Base-by-base conservation (phyloP, 2,113 vertebrate species). In the Psittacula cyanocephala region DNA sequence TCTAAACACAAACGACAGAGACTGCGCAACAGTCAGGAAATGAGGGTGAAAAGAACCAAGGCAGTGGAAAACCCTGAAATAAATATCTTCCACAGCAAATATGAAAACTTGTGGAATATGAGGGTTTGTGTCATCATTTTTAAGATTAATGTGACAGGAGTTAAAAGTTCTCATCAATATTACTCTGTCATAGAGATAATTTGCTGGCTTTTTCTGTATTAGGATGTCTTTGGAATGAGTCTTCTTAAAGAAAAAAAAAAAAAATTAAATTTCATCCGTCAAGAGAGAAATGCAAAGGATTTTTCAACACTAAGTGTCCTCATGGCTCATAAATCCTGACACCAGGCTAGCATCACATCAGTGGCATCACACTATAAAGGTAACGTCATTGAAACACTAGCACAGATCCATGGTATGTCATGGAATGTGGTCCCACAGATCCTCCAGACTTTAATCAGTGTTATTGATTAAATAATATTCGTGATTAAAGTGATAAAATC, bases 81-180 rank as follows among this genome's bases (percentile, higher is more conserved):
- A 93, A 96, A 17, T 86, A 88, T 50, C 29, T 88, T 75, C 18
- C 44, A 62, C 1, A 7, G 89, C 84, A 75, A 92, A 62, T n/a
- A 91, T 22, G 31, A 91, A 93, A 62, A 81, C 64, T 80, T 47
- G 77, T 0, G 39, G 50, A 77, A 78, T 47, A 81, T 35, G 35
- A 68, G 24, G 29, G 35, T 41, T 86, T 90, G 76, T 70, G 71
- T 33, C 50, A 93, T 68, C 64, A 44, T 50, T 95, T 93, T 88
- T 13, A 60, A 91, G 81, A 95, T 88, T 83, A 94, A 86, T 28
- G 24, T 52, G 90, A 93, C 90, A 94, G 93, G 93, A 93, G 44
- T 79, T 93, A 91, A 91, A 41, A 80, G 60, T 43, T 96, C 83
- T 62, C 47, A 75, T 93, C 93, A 96, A 94, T 75, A 84, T 47